Evolutionary conservation across 2,888 invertebrate genomes (phyloP), one percentile per base, ranked within the genome.

Genomic region (Alloscopus bannaensis): DNA sequence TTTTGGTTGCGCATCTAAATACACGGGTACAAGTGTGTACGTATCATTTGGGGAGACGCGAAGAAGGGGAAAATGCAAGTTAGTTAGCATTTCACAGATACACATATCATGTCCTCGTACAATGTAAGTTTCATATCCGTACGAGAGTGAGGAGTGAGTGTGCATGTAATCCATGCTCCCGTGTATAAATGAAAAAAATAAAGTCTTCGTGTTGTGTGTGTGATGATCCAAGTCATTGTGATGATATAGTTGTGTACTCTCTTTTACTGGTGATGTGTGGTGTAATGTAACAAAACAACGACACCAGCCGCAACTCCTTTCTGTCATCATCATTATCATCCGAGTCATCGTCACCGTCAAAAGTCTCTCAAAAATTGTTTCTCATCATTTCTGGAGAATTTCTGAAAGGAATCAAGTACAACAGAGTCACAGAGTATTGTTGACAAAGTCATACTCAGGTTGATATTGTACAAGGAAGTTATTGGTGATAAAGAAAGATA

Each of bases 291-390:
- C 31, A 68, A 8, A 36, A 50, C 31, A 68, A 68, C 55, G 68
- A 68, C 68, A 68, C 68, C 68, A 68, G 55, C 68, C 68, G 68
- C 68, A 68, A 36, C 52, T 55, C 40, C 52, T 36, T 52, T n/a
- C 68, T 52, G 52, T 68, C 52, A 50, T 50, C 52, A 42, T 24
- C 55, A 68, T 55, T 68, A 68, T 68, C 68, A 68, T 31, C 36
- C 52, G 52, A 68, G 68, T 65, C 62, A 42, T 26, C 36, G 57
- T 29, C 57, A 28, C 6, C 29, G 59, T 59, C 59, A 59, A 55
- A 40, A 65, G 65, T 28, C 45, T 20, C n/a, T n/a, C n/a, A n/a
- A n/a, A n/a, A n/a, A n/a, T n/a, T n/a, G n/a, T n/a, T n/a, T n/a
- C n/a, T n/a, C n/a, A n/a, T n/a, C n/a, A n/a, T n/a, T n/a, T n/a